Base-by-base conservation (phyloP, 2,888 invertebrate species). In the Tanypteryx hageni region DNA sequence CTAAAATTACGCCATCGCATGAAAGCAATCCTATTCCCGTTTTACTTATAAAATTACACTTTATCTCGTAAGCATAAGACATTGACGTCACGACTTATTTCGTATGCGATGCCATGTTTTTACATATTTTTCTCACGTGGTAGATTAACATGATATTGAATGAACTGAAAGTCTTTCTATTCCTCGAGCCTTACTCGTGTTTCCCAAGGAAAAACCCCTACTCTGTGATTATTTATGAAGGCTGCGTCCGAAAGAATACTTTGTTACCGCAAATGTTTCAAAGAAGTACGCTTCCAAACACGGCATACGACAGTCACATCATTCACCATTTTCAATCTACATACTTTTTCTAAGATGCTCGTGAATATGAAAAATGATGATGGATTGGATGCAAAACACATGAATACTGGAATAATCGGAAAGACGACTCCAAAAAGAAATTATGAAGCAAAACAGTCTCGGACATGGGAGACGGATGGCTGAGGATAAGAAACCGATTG, bases 301-400 rank as follows among this genome's bases (percentile, higher is more conserved):
- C 76, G 27, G 22, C 27, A 11, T 76, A 27, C 27, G 76, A 76
- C 76, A 27, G 13, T 76, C 76, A 22, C 76, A 76, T 76, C 76
- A 76, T 76, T 76, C 76, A 76, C 76, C 27, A n/a, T 76, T 76
- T 27, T 76, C 68, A 27, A 76, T 27, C 27, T 27, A 10, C 76
- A 76, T 76, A 27, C 76, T 76, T 68, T 76, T 76, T 22, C 76
- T 76, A 2, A 18, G 1, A 27, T 27, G 76, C 27, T 27, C 27
- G 22, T 27, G 76, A 76, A 76, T 76, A 76, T 27, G 27, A 76
- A 76, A 76, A 76, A 27, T 76, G 76, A 76, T 76, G 76, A 76
- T 76, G 76, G 76, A 76, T 76, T 76, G 76, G 76, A 27, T 76
- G 27, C 27, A 22, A 76, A 76, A 22, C 76, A 76, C 76, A 76